Conservation (phyloP, 2,113 vertebrate genomes). For the Pimephales promelas region DNA sequence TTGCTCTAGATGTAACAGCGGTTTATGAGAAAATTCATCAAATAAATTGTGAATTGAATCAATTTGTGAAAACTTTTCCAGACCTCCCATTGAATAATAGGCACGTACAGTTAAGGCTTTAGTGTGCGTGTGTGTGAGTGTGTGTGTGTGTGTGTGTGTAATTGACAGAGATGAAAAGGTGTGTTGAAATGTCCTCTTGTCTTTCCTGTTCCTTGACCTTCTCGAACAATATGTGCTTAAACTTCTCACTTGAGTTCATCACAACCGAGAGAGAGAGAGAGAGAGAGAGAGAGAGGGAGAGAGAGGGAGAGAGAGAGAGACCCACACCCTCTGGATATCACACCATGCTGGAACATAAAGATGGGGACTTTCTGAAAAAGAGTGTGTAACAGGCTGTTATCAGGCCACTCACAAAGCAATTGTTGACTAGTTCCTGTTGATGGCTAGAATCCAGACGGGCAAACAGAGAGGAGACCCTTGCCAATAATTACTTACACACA, state of each 20-base stretch:
- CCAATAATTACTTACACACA: constrained; percentile 70
- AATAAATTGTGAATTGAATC: background rate
- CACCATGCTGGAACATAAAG: constrained; percentile 87
- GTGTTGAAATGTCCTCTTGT: constrained; percentile 31
- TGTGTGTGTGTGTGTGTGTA: constrained; percentile 26
- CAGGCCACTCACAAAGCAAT: constrained; percentile 88
- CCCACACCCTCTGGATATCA: constrained; percentile 82
- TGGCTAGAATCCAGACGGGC: constrained; percentile 83
- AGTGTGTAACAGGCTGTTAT: constrained; percentile 83
- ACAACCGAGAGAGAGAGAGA: constrained; percentile 20
- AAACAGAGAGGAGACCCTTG: constrained; percentile 71
- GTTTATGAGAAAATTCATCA: background rate
- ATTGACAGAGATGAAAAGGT: constrained; percentile 30
- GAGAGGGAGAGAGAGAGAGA: constrained; percentile 18
- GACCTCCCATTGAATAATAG: background rate
- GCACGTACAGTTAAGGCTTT: background rate
- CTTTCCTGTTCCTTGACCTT: constrained; percentile 53
- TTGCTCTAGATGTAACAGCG: background rate
- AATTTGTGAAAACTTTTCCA: background rate
- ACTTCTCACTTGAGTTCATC: constrained; percentile 77
- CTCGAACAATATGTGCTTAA: constrained; percentile 64
- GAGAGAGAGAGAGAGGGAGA: constrained; percentile 4
- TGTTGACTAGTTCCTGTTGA: constrained; percentile 94
- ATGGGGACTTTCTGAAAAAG: constrained; percentile 87
- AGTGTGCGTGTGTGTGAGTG: background rate